Conservation (phyloP, 2,888 invertebrate genomes). For the Drosophila anceps region DNA sequence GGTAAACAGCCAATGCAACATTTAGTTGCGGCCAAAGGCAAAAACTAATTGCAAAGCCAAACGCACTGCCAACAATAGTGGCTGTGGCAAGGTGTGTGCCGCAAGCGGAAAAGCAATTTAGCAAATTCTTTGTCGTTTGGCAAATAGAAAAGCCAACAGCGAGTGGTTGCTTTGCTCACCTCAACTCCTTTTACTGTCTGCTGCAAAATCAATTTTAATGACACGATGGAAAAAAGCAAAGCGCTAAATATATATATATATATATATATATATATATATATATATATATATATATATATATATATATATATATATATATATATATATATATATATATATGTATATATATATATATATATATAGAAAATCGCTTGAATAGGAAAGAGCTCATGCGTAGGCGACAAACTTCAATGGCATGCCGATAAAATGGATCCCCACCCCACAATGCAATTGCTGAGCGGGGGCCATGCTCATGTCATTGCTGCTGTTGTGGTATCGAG, state of each 20-base stretch:
- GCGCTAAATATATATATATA: constrained; percentile 43
- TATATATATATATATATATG: constrained; percentile 36
- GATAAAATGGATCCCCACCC: constrained; percentile 51
- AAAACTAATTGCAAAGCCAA: constrained; percentile 79
- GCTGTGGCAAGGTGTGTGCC: constrained; percentile 38
- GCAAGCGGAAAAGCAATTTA: constrained; percentile 78
- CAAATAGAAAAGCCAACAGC: constrained; percentile 73
- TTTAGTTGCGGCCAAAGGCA: constrained; percentile 67
- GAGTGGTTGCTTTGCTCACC: constrained; percentile 32
- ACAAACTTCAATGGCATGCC: constrained; percentile 63
- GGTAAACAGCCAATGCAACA: constrained; percentile 67
- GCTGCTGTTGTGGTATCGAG: constrained; percentile 38
- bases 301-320: constrained; percentile 33
- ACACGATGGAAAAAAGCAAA: constrained; percentile 56
- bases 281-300: constrained; percentile 37
- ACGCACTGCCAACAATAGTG: constrained; percentile 64
- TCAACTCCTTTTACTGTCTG: constrained; percentile 10
- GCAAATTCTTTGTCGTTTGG: constrained; percentile 77
- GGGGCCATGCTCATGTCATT: constrained; percentile 44
- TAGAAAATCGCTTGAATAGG: constrained; percentile 44
- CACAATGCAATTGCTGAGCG: constrained; percentile 33
- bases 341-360: constrained; percentile 36
- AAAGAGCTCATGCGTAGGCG: constrained; percentile 46
- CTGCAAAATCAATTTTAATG: constrained; percentile 79
- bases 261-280: constrained; percentile 28